Percentiles rank a stretch among this genome's conserved stretches.
These are phyloP conservation scores for Cabera pusaria DNA, from an alignment of 2,888 invertebrate genomes.

Conservation along the genomic window DNA sequence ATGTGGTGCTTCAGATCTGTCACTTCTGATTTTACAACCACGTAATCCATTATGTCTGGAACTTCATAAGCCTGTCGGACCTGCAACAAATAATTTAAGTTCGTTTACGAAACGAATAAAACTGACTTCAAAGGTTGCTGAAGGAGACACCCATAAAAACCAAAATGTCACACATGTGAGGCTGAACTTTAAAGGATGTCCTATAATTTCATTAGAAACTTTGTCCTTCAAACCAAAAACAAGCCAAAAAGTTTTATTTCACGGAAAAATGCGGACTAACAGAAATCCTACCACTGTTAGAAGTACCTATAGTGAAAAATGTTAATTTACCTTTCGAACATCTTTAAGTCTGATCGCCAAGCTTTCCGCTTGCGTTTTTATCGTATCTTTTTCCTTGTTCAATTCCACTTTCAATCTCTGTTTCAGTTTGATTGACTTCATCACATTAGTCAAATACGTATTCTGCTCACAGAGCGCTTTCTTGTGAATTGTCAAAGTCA, in stretches of 20 bases:
- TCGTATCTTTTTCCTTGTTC: constrained; percentile 61
- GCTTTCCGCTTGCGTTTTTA: constrained; percentile 62
- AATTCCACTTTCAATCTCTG: constrained; percentile 62
- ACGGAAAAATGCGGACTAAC: no score
- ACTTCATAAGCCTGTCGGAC: constrained; percentile 66
- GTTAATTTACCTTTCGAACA: constrained; percentile 51
- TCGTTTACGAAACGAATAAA: no score
- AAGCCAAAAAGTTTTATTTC: no score
- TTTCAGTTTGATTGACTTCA: constrained; percentile 63
- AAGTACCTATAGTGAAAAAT: no score
- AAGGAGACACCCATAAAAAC: no score
- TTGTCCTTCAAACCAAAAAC: no score
- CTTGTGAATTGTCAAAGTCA: constrained; percentile 81
- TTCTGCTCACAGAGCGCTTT: constrained; percentile 80
- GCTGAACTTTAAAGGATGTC: no score
- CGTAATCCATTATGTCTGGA: constrained; percentile 84
- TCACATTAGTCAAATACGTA: constrained; percentile 60
- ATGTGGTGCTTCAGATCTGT: constrained; percentile 67
- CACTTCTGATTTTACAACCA: constrained; percentile 75
- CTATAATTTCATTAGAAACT: no score
- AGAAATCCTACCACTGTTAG: no score
- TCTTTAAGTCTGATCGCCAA: constrained; percentile 58
- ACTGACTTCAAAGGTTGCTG: no score
- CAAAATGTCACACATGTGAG: no score
- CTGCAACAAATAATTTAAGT: no score